Evolutionary conservation across 2,888 invertebrate species (phyloP), one percentile per base, ranked within the genome.

Genomic region (Pediacus dermestoides): DNA sequence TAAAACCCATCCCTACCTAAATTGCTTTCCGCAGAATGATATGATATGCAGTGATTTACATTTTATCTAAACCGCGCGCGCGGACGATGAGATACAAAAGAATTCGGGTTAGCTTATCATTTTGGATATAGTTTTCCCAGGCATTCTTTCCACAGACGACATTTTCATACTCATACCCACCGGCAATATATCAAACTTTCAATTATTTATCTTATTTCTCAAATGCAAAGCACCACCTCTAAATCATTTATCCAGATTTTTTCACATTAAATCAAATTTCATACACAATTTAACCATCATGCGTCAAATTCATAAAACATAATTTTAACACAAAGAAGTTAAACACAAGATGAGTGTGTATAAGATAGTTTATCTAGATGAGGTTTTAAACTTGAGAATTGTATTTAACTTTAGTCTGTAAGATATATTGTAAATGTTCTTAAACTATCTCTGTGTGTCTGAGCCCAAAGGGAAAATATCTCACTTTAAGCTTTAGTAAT

Each of bases 31-130:
- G 28, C 35, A 42, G 39, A 48, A 48, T 50, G 50, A 48, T 40
- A 41, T 44, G 44, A 50, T 50, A 43, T 46, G 42, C 44, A 50
- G n/a, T n/a, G n/a, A n/a, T 50, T 46, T 50, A 48, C 48, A 50
- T 50, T 48, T 50, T 48, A 50, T 48, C 48, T 36, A 12, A 7
- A 18, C n/a, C 34, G 43, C 33, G n/a, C 21, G 22, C 21, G 26
- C 3, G 32, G 30, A 30, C 14, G 39, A 26, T n/a, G n/a, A 25
- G 30, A 39, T 39, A 48, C 42, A 48, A 44, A 50, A n/a, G n/a
- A n/a, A n/a, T n/a, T n/a, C n/a, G 31, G 38, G 40, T 41, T 43
- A 41, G 42, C 46, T 48, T 42, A 43, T 39, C 45, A 40, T 38
- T 40, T 42, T 25, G 33, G 37, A 33, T 38, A 38, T 36, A 45